Evolutionary conservation across 2,113 vertebrate genomes (phyloP).

Genomic region (Pomatorhinus ruficollis): DNA sequence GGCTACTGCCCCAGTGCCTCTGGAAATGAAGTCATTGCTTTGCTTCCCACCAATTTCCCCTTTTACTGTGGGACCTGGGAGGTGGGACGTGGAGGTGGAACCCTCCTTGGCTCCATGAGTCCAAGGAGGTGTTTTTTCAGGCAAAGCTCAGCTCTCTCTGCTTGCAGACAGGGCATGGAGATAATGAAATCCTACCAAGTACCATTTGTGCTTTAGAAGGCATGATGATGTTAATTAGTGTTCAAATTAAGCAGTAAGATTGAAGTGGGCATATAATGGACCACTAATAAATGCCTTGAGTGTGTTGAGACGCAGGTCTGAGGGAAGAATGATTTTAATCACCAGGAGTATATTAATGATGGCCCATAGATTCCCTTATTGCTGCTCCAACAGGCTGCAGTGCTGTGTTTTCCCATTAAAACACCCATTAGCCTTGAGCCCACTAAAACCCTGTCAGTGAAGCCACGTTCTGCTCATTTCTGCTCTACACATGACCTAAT

Average conservation of each 20-base stretch:
- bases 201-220: constrained; percentile 39
- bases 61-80: neutral
- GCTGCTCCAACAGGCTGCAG: constrained; percentile 37
- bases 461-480: neutral
- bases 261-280: constrained; percentile 47
- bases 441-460: constrained; percentile 1
- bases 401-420: constrained; percentile 48
- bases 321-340: constrained; percentile 60
- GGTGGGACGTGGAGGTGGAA: neutral
- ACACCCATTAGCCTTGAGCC: constrained; percentile 38
- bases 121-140: neutral
- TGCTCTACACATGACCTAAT: neutral
- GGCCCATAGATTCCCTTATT: constrained; percentile 39
- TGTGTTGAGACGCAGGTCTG: neutral
- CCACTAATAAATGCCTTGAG: constrained; percentile 45
- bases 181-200: constrained; percentile 45
- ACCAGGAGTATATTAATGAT: constrained; percentile 48
- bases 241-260: constrained; percentile 61
- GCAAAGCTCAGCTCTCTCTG: neutral
- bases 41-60: neutral
- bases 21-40: constrained; percentile 27
- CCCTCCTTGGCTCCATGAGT: rapidly evolving
- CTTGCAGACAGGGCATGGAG: neutral
- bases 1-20: neutral
- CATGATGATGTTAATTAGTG: constrained; percentile 55